phyloP scores from a whole-genome alignment of 2,797 vertebrate species.

The Notolabrus celidotus region DNA sequence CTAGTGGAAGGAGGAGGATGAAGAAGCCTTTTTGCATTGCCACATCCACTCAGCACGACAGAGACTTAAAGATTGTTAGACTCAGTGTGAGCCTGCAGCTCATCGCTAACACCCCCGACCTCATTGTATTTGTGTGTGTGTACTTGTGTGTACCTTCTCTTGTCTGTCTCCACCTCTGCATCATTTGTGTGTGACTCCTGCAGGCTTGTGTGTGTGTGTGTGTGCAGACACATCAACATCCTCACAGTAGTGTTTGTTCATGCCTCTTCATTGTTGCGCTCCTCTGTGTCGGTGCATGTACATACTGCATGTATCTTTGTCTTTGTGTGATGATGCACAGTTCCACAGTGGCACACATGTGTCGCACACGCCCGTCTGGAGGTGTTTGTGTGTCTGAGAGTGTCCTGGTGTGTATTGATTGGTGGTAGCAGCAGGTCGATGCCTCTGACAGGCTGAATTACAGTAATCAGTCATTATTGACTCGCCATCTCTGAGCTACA shows the following conservation, averaged over 20 bases:
- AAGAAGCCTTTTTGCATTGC: conserved; percentile 82
- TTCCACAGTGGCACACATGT: not conserved
- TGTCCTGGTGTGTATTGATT: conserved; percentile 94
- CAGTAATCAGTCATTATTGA: conserved; percentile 99
- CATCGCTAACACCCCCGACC: conserved; percentile 56
- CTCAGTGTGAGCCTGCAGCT: conserved; percentile 83
- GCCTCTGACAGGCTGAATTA: conserved; percentile 98
- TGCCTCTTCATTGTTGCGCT: conserved; percentile 11
- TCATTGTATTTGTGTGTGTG: conserved; percentile 18
- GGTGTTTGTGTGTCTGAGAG: conserved; percentile 77
- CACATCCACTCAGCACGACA: conserved; percentile 60
- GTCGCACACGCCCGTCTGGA: conserved; percentile 37
- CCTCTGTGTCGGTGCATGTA: conserved; percentile 7
- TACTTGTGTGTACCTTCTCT: conserved; percentile 20
- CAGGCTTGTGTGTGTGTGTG: not conserved
- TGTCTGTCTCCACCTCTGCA: conserved; percentile 3
- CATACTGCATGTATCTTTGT: not conserved
- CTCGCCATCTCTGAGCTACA: conserved; percentile 77
- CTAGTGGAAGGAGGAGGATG: not conserved
- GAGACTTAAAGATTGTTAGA: conserved; percentile 79
- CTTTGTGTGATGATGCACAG: conserved; percentile 4
- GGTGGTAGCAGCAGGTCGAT: conserved; percentile 96
- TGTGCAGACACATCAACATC: conserved; percentile 56
- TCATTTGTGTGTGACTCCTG: conserved; percentile 28
- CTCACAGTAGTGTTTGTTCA: conserved; percentile 11